phyloP scores from a whole-genome alignment of 2,797 vertebrate genomes.

The Microchirus variegatus region DNA sequence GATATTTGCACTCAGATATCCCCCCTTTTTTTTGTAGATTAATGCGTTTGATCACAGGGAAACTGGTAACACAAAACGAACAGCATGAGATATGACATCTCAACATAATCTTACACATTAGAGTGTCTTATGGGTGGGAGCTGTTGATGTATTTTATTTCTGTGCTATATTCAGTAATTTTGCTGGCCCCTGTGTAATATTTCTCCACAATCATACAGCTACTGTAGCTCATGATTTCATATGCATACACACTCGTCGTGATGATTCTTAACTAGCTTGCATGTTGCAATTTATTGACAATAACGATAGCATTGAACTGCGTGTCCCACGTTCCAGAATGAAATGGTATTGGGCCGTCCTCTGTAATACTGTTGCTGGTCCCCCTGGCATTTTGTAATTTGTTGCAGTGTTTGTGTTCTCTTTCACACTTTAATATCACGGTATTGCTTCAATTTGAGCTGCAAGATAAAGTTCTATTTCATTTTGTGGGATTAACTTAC shows the following conservation, averaged over 20 bases:
- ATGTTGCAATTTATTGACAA: constrained; percentile 69
- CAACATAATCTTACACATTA: too few species aligned
- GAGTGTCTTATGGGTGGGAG: constrained; percentile 1
- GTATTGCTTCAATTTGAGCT: constrained; percentile 85
- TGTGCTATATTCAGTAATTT: constrained; percentile 5
- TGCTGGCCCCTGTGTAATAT: background rate
- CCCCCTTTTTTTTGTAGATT: constrained; percentile 58
- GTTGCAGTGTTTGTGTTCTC: constrained; percentile 78
- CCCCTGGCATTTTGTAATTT: constrained; percentile 78
- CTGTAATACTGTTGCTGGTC: constrained; percentile 66
- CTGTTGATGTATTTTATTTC: background rate
- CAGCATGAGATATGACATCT: too few species aligned
- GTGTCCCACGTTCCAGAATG: constrained; percentile 64
- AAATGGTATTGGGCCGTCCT: constrained; percentile 74
- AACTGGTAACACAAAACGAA: constrained; percentile 26
- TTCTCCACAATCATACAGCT: background rate
- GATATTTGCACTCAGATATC: constrained; percentile 78
- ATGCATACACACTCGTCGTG: constrained; percentile 1
- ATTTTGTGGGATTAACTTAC: constrained; percentile 84
- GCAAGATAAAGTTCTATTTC: constrained; percentile 83
- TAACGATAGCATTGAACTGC: constrained; percentile 65
- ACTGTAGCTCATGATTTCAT: constrained; percentile 6
- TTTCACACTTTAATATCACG: constrained; percentile 84
- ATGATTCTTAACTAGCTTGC: constrained; percentile 51
- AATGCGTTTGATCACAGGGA: constrained; percentile 71